Base-by-base conservation (phyloP, 2,113 vertebrate genomes). In the Pterocles gutturalis region DNA sequence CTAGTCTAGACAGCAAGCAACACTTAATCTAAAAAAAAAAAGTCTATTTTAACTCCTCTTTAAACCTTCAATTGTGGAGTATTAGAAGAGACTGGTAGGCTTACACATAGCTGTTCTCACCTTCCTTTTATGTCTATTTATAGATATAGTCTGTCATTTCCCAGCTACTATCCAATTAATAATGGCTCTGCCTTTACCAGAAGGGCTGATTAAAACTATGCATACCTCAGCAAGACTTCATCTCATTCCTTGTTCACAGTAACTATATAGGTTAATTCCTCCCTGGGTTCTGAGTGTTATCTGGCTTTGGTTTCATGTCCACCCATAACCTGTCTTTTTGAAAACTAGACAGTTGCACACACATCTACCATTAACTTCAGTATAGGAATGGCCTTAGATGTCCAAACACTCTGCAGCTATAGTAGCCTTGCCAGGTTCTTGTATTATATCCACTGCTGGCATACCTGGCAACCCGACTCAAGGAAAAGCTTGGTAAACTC, bases 131-230 rank as follows among this genome's bases (percentile, higher is more conserved):
- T 62, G 77, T 78, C 93, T 91, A 87, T 84, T 96, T 95, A 85
- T 85, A 92, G 89, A 93, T 16, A 34, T 20, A 93, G 91, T 75
- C 94, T 89, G 84, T 82, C 65, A 89, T 93, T 98, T 91, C 76
- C 69, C 67, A 94, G 79, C 86, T 91, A 64, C 87, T 83, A 84
- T 53, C 53, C 89, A 94, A 85, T 93, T 96, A 97, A 76, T 90
- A 89, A 87, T 75, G 85, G 43, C 66, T 94, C 81, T 94, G 78
- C 48, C 78, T 78, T 81, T 73, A 87, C 58, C 76, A 81, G 84
- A 89, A 94, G 51, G 64, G 77, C 58, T 67, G 61, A 84, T 86
- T 97, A 90, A 81, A 95, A 78, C 48, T 57, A 20, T 11, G 19
- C 0, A 0, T 75, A 90, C 57, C 60, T 86, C 70, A 76, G 78